Percentiles rank a stretch among this genome's conserved stretches.
Evolutionary conservation across 2,888 invertebrate species (phyloP).

Genomic region (Dynastes grantii): DNA sequence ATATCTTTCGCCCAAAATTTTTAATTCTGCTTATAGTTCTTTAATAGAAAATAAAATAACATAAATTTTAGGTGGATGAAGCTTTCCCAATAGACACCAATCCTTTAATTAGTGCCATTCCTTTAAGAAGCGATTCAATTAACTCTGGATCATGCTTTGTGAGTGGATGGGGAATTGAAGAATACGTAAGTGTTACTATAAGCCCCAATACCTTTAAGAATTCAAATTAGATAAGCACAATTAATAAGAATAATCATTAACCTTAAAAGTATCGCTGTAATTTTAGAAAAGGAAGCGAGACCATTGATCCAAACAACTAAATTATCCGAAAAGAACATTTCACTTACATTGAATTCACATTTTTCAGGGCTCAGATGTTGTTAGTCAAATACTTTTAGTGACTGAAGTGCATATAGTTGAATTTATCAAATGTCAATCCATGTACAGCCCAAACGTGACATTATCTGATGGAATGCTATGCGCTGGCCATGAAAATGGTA

Average conservation of each 20-base stretch:
- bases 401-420: conserved; percentile 57
- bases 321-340: too few species aligned
- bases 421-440: conserved; percentile 54
- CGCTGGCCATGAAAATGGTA: conserved; percentile 57
- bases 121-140: conserved; percentile 49
- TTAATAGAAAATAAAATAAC: too few species aligned
- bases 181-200: conserved; percentile 54
- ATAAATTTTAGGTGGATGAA: conserved; percentile 49
- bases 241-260: too few species aligned
- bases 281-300: too few species aligned
- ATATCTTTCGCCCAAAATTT: too few species aligned
- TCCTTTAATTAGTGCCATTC: conserved; percentile 51
- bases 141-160: conserved; percentile 55
- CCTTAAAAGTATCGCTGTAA: too few species aligned
- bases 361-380: conserved; percentile 53
- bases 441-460: conserved; percentile 53
- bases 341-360: conserved; percentile 21
- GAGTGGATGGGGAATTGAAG: conserved; percentile 59
- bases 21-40: too few species aligned
- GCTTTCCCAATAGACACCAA: conserved; percentile 48
- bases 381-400: conserved; percentile 58
- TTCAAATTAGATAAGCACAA: too few species aligned
- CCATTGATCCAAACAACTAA: too few species aligned
- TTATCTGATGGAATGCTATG: conserved; percentile 58
- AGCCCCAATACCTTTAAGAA: background rate